Evolutionary conservation across 1,140 invertebrate genomes (phyloP), one percentile per base, ranked within the genome.

Genomic region (Hyles vespertilio): DNA sequence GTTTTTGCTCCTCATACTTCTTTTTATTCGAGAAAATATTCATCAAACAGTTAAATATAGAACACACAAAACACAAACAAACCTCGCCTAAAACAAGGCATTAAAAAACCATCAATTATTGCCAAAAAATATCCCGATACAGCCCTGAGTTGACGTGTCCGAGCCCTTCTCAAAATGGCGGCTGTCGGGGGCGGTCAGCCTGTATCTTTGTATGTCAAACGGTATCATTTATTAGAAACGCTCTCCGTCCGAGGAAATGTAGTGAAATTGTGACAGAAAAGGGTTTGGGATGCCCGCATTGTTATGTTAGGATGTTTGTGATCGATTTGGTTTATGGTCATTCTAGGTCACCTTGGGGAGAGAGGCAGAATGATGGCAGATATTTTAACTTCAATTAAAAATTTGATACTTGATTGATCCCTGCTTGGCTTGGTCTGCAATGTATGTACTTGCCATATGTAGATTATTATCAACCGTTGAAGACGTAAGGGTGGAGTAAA

Each of bases 91-190:
- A 47, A 32, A 46, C 11, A 51, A 7, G 7, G n/a, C 36, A 43
- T 79, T 77, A 77, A 73, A 72, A 71, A 59, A 52, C 67, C 63
- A 76, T 77, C 67, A 70, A 77, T 77, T 69, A 70, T 56, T 48
- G 54, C 61, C 52, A 56, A 63, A 65, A 68, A 76, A 40, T 40
- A 5, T 8, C 4, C 4, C 36, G 36, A 5, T 69, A 63, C 58
- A 74, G 54, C 74, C 74, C 74, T 72, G 69, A 61, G 56, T 22
- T 69, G 74, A 70, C 72, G 70, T 79, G 81, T 79, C 78, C 74
- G 66, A 72, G 73, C 81, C 79, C 77, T 82, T 78, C 76, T 84
- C 81, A 81, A 76, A 82, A 78, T 74, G 73, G 70, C 63, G 63
- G 52, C 59, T 75, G 77, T 74, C 74, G 75, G 69, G 68, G 71